Conservation (phyloP, 2,797 vertebrate species). For the Smutsia gigantea region DNA sequence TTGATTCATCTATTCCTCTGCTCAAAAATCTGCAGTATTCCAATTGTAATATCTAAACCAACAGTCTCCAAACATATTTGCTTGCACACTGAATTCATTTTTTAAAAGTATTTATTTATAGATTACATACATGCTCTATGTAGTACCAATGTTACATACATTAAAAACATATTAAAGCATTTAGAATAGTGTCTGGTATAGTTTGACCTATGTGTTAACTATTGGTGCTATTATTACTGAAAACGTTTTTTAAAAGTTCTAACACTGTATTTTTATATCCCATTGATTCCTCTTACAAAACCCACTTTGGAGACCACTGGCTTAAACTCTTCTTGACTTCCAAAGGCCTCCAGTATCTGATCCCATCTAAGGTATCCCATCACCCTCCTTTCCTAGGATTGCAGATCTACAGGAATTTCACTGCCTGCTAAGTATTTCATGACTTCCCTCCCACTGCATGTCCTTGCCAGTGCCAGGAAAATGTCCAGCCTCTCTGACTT, state of each 20-base stretch:
- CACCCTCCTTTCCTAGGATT: background rate
- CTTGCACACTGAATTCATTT: background rate
- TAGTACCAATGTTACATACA: background rate
- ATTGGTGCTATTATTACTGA: background rate
- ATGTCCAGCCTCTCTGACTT: background rate
- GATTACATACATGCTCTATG: background rate
- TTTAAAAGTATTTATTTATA: background rate
- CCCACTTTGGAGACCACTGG: background rate
- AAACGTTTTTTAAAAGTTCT: background rate
- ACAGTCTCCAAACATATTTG: conserved; percentile 18
- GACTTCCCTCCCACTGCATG: background rate
- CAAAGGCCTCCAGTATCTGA: background rate
- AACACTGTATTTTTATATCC: background rate
- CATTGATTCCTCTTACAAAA: background rate
- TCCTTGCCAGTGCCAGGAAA: background rate
- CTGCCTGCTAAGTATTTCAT: background rate
- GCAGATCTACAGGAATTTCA: background rate
- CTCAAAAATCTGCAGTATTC: background rate
- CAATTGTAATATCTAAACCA: background rate
- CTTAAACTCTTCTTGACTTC: background rate
- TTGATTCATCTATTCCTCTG: background rate
- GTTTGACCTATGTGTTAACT: background rate
- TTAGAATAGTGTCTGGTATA: background rate
- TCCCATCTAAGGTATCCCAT: background rate
- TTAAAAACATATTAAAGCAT: background rate